phyloP scores from a whole-genome alignment of 2,797 vertebrate species.

The Leptatherina wallacei region DNA sequence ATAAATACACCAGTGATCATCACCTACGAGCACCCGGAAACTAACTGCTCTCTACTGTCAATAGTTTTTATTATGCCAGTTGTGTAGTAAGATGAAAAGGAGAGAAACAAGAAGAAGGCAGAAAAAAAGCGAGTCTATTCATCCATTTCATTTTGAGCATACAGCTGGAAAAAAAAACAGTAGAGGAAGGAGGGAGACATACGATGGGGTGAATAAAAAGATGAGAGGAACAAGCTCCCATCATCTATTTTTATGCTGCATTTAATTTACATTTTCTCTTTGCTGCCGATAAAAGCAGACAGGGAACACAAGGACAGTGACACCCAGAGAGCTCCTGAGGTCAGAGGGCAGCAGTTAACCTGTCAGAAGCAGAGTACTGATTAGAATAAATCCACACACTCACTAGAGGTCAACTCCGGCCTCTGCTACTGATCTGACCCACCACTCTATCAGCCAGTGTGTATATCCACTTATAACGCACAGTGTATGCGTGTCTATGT shows the following conservation, averaged over 20 bases:
- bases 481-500: neutral
- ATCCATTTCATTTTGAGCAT: conserved; percentile 56
- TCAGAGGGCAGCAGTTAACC: conserved; percentile 86
- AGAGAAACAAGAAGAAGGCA: conserved; percentile 1
- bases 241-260: conserved; percentile 88
- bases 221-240: conserved; percentile 84
- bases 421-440: conserved; percentile 79
- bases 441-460: conserved; percentile 61
- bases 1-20: conserved; percentile 24
- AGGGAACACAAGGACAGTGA: conserved; percentile 87
- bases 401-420: conserved; percentile 83
- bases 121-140: conserved; percentile 19
- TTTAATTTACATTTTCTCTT: conserved; percentile 88
- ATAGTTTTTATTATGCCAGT: conserved; percentile 28
- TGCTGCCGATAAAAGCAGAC: conserved; percentile 84
- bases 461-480: conserved; percentile 26
- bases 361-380: conserved; percentile 88
- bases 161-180: conserved; percentile 37
- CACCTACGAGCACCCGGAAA: conserved; percentile 32
- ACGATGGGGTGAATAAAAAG: conserved; percentile 63
- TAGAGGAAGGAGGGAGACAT: conserved; percentile 46
- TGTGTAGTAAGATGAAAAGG: conserved; percentile 17
- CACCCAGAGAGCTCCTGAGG: conserved; percentile 78
- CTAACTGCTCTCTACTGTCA: conserved; percentile 25
- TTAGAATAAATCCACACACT: conserved; percentile 88